Percentiles rank a stretch among this genome's conserved stretches.
phyloP scores from a whole-genome alignment of 2,888 invertebrate species.

The Epistrophe eligans region DNA sequence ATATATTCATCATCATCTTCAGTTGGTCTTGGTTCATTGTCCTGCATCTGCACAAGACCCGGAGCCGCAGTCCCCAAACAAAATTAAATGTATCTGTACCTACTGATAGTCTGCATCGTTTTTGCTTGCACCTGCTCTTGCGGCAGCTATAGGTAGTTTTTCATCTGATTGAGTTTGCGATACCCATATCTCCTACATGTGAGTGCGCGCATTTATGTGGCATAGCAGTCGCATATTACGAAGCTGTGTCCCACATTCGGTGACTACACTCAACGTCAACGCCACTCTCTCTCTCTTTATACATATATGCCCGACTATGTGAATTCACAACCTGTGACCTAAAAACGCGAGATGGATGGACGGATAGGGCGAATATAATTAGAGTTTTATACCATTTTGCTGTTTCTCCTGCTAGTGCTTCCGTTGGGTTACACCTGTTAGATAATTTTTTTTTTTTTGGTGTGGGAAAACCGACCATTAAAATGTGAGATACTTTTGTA shows the following conservation, averaged over 20 bases:
- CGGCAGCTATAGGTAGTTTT: slow-evolving; percentile 29
- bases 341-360: slow-evolving; percentile 71
- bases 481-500: slow-evolving; percentile 45
- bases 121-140: slow-evolving; percentile 67
- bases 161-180: slow-evolving; percentile 66
- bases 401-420: slow-evolving; percentile 41
- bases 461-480: slow-evolving; percentile 58
- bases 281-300: neutral
- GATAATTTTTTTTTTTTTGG: slow-evolving; percentile 28
- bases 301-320: slow-evolving; percentile 25
- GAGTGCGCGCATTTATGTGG: slow-evolving; percentile 71
- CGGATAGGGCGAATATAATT: slow-evolving; percentile 68
- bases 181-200: slow-evolving; percentile 62
- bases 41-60: slow-evolving; percentile 67
- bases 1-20: slow-evolving; percentile 65
- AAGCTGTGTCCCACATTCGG: slow-evolving; percentile 72
- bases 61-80: neutral
- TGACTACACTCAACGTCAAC: slow-evolving; percentile 38
- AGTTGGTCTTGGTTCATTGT: slow-evolving; percentile 73
- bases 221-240: slow-evolving; percentile 64
- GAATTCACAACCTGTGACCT: slow-evolving; percentile 74
- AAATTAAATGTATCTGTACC: neutral
- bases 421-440: slow-evolving; percentile 70
- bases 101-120: neutral
- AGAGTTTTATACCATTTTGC: slow-evolving; percentile 42